A percentile compares a stretch with the other conserved stretches of the same genome.
Evolutionary conservation across 2,888 invertebrate species (phyloP).

Genomic region (Eretmocerus hayati): DNA sequence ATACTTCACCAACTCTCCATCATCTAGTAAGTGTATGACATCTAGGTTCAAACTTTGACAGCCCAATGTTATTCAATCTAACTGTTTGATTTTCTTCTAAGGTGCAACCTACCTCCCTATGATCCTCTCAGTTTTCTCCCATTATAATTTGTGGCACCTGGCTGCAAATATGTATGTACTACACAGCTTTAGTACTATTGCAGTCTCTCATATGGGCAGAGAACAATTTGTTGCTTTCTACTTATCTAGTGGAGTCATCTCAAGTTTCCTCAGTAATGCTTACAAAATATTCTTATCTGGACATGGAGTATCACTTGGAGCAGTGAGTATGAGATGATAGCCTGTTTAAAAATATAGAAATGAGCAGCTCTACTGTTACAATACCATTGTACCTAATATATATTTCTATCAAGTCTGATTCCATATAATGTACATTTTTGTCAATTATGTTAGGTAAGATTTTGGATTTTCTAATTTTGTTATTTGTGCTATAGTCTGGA

Average conservation of each 20-base stretch:
- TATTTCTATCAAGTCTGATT: no score
- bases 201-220: constrained; percentile 69
- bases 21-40: constrained; percentile 56
- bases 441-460: no score
- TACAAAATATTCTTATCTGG: constrained; percentile 66
- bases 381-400: no score
- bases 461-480: no score
- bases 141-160: constrained; percentile 78
- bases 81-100: constrained; percentile 35
- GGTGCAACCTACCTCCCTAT: constrained; percentile 77
- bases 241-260: constrained; percentile 78
- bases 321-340: constrained; percentile 75
- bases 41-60: not conserved
- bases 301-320: constrained; percentile 80
- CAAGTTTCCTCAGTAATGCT: constrained; percentile 77
- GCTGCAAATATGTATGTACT: constrained; percentile 95
- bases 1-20: constrained; percentile 80
- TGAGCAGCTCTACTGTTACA: no score
- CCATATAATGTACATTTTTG: no score
- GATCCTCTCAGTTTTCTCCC: constrained; percentile 92
- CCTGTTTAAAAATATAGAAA: no score
- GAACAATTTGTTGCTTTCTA: constrained; percentile 92
- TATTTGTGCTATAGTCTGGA: constrained; percentile 67
- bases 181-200: constrained; percentile 69
- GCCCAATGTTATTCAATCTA: not conserved